These are phyloP conservation scores for Masticophis lateralis DNA, from an alignment of 2,797 vertebrate species.

Conservation along the genomic window DNA sequence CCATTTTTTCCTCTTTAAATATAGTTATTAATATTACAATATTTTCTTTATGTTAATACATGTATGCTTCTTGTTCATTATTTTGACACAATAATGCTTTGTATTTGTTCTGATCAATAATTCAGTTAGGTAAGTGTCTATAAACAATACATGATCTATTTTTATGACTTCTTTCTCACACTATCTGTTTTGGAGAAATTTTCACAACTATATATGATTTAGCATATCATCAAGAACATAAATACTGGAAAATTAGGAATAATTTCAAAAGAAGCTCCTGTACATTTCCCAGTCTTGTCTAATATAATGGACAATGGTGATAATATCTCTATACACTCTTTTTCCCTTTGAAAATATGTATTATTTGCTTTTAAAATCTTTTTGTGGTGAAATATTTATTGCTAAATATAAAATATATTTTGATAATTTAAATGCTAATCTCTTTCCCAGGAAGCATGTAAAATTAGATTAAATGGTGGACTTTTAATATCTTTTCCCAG, in stretches of 20 bases:
- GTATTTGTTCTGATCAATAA: not conserved
- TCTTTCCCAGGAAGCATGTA: not conserved
- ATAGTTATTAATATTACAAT: not conserved
- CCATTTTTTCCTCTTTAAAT: not conserved
- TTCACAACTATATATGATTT: not conserved
- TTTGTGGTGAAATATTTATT: conserved; percentile 11
- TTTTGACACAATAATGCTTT: not conserved
- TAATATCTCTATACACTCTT: not conserved
- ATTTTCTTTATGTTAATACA: not conserved
- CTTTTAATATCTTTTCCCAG: not conserved
- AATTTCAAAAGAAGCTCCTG: not conserved
- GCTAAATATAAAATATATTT: not conserved
- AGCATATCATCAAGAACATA: not conserved
- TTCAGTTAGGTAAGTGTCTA: not conserved
- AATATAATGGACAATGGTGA: not conserved
- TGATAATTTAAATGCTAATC: not conserved
- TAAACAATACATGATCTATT: not conserved
- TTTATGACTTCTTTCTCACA: not conserved
- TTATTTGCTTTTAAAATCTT: not conserved
- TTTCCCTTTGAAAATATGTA: not conserved
- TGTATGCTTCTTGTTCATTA: not conserved
- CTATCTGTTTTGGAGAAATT: not conserved
- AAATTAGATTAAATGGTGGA: not conserved
- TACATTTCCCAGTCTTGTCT: not conserved
- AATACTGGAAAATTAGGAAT: not conserved